These are phyloP conservation scores for Syrmaticus mikado DNA, from an alignment of 2,113 vertebrate species.

Conservation along the genomic window DNA sequence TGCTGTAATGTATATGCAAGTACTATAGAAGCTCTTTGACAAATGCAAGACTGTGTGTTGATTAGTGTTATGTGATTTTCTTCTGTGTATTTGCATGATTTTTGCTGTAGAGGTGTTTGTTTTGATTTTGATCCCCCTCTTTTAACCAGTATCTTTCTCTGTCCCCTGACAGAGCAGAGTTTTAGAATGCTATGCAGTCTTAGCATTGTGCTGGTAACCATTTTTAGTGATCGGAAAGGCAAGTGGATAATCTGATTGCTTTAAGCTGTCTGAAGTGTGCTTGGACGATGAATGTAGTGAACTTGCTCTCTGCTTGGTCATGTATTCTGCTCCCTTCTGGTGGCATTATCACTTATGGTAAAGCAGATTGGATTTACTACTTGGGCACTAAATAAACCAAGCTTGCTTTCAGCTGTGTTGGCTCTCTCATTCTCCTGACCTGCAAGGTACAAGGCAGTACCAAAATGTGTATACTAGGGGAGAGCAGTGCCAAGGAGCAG, in stretches of 20 bases:
- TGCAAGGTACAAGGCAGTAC: background rate
- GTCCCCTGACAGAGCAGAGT: background rate
- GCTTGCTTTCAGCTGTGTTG: background rate
- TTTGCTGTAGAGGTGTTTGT: background rate
- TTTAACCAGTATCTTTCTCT: background rate
- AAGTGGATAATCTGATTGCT: background rate
- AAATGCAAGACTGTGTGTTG: background rate
- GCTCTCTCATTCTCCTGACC: background rate
- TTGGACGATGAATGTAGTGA: background rate
- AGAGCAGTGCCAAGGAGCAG: background rate
- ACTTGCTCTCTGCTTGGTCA: background rate
- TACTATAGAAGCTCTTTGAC: background rate
- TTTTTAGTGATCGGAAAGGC: background rate
- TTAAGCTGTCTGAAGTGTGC: background rate
- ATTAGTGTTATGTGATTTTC: background rate
- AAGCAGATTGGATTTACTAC: background rate
- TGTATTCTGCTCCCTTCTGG: background rate
- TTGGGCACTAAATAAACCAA: background rate
- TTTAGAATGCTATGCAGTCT: background rate
- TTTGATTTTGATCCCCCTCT: background rate
- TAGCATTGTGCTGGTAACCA: background rate
- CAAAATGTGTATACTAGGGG: background rate
- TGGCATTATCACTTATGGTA: background rate
- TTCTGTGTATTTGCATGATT: background rate
- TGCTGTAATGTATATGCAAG: fast-evolving